A percentile compares a stretch with the other conserved stretches of the same genome.
Evolutionary conservation across 2,888 invertebrate species (phyloP).

Genomic region (Drosophila gaucha): DNA sequence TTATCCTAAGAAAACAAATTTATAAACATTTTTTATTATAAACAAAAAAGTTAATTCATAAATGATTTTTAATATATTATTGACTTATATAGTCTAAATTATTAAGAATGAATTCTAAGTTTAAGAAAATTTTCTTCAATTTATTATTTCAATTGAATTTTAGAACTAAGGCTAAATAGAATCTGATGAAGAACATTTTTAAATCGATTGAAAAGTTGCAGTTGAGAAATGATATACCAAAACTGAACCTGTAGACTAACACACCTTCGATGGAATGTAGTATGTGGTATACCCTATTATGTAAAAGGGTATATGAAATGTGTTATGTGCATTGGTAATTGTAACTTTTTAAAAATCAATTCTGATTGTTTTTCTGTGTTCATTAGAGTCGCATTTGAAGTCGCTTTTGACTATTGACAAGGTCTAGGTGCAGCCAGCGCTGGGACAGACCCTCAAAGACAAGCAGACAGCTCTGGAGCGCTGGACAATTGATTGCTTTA

Average conservation of each 20-base stretch:
- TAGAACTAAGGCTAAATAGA: not conserved
- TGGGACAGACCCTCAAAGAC: conserved; percentile 25
- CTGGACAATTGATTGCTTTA: conserved; percentile 70
- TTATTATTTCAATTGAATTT: no score
- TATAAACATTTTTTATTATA: no score
- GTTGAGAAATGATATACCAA: not conserved
- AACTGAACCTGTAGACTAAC: not conserved
- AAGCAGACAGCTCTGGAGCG: conserved; percentile 51
- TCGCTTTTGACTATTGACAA: conserved; percentile 72
- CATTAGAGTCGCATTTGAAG: conserved; percentile 62
- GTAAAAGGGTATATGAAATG: conserved; percentile 25
- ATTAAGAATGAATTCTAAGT: no score
- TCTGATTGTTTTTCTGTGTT: conserved; percentile 64
- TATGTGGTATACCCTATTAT: not conserved
- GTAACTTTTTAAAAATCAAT: conserved; percentile 63
- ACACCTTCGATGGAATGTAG: no score
- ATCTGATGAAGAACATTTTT: no score
- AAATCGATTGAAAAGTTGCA: not conserved
- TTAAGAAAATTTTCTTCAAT: no score
- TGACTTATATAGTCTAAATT: no score
- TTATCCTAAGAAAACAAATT: no score
- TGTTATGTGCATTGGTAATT: conserved; percentile 53
- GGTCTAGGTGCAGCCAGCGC: conserved; percentile 78
- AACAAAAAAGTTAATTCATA: no score
- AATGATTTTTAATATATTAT: no score